Evolutionary conservation across 2,113 vertebrate genomes (phyloP), one percentile per base, ranked within the genome.

Genomic region (Mobula hypostoma): DNA sequence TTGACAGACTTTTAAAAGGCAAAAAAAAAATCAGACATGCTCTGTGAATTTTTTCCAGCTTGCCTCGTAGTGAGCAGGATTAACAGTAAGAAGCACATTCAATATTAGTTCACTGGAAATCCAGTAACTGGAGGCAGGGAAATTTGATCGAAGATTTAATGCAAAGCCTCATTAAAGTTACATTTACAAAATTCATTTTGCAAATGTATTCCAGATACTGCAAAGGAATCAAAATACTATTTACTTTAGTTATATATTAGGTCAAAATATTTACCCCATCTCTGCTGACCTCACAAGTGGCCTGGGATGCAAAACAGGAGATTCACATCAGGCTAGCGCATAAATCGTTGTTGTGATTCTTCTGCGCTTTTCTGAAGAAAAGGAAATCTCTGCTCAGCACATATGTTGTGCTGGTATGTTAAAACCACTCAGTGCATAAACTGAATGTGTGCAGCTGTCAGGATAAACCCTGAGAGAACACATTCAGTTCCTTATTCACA

Each of bases 401-500:
- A 92, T 92, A 40, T 70, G 88, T 92, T 92, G 63, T 40, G 61
- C 66, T 92, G 88, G 66, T 92, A 92, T 70, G 88, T 92, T 92
- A 92, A 92, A 68, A 92, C 88, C 63, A 70, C 88, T 92, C n/a
- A 72, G 63, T 92, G 87, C 58, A 90, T 90, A 90, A 90, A 90
- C 87, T 90, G 88, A 92, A 92, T 92, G 88, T 70, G 66, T 70
- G 63, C 88, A 92, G 88, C 88, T 92, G 88, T 68, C 88, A 92
- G 66, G 32, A 68, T 70, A 70, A 92, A 92, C 88, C 88, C 88
- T 92, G 88, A 70, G 88, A 92, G 66, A 92, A 72, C 66, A 92
- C 88, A 68, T 70, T 92, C 63, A 68, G 63, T 92, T 72, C 88
- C 66, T 70, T 68, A 92, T 70, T 70, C 88, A 92, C 6, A 92